Base-by-base conservation (phyloP, 2,113 vertebrate genomes). In the Pterocles burchelli region DNA sequence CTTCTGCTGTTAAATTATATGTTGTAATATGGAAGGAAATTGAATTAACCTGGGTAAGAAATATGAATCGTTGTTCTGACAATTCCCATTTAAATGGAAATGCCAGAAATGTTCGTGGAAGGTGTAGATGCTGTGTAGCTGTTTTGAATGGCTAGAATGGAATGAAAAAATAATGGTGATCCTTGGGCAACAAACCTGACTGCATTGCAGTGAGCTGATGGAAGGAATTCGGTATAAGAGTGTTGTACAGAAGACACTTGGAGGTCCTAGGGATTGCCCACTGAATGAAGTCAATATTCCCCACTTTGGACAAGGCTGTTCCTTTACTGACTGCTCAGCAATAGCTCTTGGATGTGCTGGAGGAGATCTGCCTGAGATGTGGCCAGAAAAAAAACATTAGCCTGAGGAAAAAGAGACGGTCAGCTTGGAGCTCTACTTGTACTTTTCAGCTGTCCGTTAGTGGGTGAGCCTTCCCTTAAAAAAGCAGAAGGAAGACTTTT, bases 1-100 rank as follows among this genome's bases (percentile, higher is more conserved):
- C 49, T 70, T 89, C 79, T 65, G 6, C 66, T 66, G 38, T 87
- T 81, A 71, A 95, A 93, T 90, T 67, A 43, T n/a, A 22, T 29
- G 62, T 92, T 0, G 0, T 70, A 82, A 81, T 65, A 34, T 16
- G 33, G 57, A n/a, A 96, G 43, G 43, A 96, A 79, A 96, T 84
- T 34, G 25, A 61, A 94, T 95, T 86, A 90, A 94, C 10, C 22
- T 73, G 34, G 7, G 48, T 90, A 52, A 15, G 79, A 93, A 90
- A 73, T 94, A 38, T 18, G n/a, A 91, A 54, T 82, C 76, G 65
- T 80, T 90, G 54, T 84, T 95, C 57, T 88, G 85, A 90, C 58
- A 76, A 63, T 76, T 80, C 52, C 17, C 58, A 45, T 79, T 90
- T 84, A 71, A 90, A 89, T 34, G 67, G 76, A 90, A 86, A 61